phyloP scores from a whole-genome alignment of 2,797 vertebrate genomes.

The Gymnopithys bicolor region DNA sequence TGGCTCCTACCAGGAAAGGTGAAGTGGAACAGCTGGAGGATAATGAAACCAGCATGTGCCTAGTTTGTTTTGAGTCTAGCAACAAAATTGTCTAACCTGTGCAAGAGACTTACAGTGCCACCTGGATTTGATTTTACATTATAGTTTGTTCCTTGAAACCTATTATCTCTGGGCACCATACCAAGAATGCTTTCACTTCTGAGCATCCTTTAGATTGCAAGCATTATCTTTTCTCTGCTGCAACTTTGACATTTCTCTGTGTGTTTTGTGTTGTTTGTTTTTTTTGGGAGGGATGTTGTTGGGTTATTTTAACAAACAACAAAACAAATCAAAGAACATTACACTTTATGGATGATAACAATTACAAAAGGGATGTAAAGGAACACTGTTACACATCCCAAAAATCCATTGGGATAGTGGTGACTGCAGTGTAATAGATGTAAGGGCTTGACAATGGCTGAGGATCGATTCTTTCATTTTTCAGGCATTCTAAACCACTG shows the following conservation, averaged over 20 bases:
- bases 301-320: neutral
- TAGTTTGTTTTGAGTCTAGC: slow-evolving; percentile 66
- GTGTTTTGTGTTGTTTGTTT: neutral
- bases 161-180: slow-evolving; percentile 68
- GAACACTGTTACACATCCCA: neutral
- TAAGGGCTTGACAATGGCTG: neutral
- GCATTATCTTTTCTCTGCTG: slow-evolving; percentile 5
- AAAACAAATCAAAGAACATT: neutral
- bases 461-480: neutral
- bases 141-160: slow-evolving; percentile 60
- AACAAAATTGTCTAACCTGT: slow-evolving; percentile 66
- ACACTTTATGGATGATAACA: neutral
- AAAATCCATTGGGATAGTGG: neutral
- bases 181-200: slow-evolving; percentile 54
- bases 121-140: slow-evolving; percentile 68
- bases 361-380: neutral
- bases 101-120: slow-evolving; percentile 49
- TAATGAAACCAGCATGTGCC: slow-evolving; percentile 72
- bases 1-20: slow-evolving; percentile 70
- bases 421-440: neutral
- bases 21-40: slow-evolving; percentile 69
- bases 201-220: slow-evolving; percentile 27
- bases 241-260: neutral
- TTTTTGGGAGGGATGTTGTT: neutral
- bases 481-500: neutral